These are phyloP conservation scores for Therioaphis trifolii DNA, from an alignment of 2,888 invertebrate genomes.

Conservation along the genomic window DNA sequence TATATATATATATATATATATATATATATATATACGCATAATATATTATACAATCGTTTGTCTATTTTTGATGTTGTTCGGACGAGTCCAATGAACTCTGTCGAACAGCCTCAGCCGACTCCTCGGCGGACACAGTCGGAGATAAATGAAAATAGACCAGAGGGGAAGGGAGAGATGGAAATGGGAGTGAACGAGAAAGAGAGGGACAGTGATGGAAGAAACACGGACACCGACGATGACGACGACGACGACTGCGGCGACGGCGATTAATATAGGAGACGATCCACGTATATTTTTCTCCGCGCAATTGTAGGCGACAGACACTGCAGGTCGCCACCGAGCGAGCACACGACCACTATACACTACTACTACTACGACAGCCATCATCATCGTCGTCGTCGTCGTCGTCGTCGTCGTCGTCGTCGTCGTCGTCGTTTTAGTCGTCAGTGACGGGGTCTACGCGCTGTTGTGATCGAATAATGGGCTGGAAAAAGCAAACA, in stretches of 20 bases:
- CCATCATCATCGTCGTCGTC: background rate
- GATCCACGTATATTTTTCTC: constrained; percentile 33
- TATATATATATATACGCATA: too few species aligned
- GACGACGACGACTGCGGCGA: background rate
- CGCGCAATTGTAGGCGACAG: constrained; percentile 17
- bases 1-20: too few species aligned
- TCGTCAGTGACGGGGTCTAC: background rate
- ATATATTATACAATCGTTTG: constrained; percentile 6
- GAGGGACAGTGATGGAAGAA: background rate
- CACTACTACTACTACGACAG: background rate
- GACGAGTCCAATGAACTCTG: constrained; percentile 33
- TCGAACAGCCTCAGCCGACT: background rate
- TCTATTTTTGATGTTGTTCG: constrained; percentile 44
- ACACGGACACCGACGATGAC: too few species aligned
- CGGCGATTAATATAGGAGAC: constrained; percentile 47
- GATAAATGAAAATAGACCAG: background rate
- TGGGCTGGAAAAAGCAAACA: constrained; percentile 52
- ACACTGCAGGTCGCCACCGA: constrained; percentile 2
- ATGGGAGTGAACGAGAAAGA: background rate
- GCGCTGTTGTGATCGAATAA: constrained; percentile 35
- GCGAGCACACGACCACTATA: background rate
- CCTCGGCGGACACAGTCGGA: background rate
- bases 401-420: too few species aligned
- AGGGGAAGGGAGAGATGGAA: background rate
- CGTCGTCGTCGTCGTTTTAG: too few species aligned